A percentile compares a stretch with the other conserved stretches of the same genome.
Evolutionary conservation across 1,140 invertebrate species (phyloP).

Genomic region (Hyles euphorbiae): DNA sequence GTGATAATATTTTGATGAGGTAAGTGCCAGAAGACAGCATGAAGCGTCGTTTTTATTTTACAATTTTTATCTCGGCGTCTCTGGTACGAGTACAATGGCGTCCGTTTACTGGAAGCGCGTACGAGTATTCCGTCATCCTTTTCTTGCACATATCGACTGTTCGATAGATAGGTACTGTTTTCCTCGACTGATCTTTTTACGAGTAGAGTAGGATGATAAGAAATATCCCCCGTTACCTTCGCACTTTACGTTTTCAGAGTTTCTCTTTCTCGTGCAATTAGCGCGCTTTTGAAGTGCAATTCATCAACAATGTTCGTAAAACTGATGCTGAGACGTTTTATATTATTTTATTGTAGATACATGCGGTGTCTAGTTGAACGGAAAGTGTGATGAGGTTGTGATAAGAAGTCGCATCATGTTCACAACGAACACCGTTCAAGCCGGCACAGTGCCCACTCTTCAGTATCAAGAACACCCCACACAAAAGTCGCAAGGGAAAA

Average conservation of each 20-base stretch:
- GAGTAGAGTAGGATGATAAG: constrained; percentile 70
- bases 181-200: constrained; percentile 68
- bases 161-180: constrained; percentile 61
- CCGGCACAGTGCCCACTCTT: constrained; percentile 67
- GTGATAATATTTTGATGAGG: constrained; percentile 7
- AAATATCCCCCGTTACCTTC: constrained; percentile 74
- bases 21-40: background rate
- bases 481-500: constrained; percentile 71
- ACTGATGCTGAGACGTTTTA: constrained; percentile 1
- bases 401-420: constrained; percentile 54
- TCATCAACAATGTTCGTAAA: constrained; percentile 5
- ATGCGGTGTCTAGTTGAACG: constrained; percentile 18
- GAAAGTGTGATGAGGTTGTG: constrained; percentile 26
- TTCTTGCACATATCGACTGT: constrained; percentile 73
- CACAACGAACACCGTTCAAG: constrained; percentile 69
- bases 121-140: constrained; percentile 75
- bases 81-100: constrained; percentile 60
- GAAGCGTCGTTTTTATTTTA: background rate
- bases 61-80: constrained; percentile 26
- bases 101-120: constrained; percentile 67
- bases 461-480: constrained; percentile 71
- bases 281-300: constrained; percentile 50
- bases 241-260: constrained; percentile 65
- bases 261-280: constrained; percentile 66
- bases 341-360: constrained; percentile 21